phyloP scores from a whole-genome alignment of 2,113 vertebrate species.

The Leptobrachium ailaonicum region DNA sequence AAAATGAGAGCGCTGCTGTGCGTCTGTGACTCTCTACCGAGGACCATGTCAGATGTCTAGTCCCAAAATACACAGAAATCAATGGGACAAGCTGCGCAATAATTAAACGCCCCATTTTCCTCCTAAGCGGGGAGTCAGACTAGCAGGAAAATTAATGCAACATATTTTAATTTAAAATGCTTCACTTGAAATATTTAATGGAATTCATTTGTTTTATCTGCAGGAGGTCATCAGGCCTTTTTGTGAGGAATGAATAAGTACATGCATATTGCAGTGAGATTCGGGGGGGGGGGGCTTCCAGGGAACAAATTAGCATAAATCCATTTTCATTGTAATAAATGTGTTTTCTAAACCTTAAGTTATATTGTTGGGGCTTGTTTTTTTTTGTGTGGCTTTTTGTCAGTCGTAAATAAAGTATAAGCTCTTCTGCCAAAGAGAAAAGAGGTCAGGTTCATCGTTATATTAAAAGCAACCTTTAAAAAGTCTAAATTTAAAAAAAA shows the following conservation, averaged over 20 bases:
- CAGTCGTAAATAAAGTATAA: too few relatives aligned
- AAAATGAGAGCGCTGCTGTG: too few relatives aligned
- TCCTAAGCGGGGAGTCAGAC: neutral
- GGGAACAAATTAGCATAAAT: neutral
- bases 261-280: neutral
- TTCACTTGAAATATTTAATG: constrained; percentile 20
- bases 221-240: constrained; percentile 14
- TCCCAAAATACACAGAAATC: neutral
- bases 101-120: neutral
- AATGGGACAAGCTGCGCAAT: neutral
- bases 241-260: constrained; percentile 3
- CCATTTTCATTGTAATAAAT: neutral
- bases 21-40: too few relatives aligned
- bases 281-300: neutral
- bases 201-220: constrained; percentile 23
- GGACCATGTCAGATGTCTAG: neutral
- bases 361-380: too few relatives aligned
- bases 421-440: too few relatives aligned
- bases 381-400: too few relatives aligned
- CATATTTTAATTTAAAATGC: constrained; percentile 15
- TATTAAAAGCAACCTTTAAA: too few relatives aligned
- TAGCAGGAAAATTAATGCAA: constrained; percentile 13
- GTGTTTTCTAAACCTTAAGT: too few relatives aligned
- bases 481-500: too few relatives aligned
- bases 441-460: too few relatives aligned